Evolutionary conservation across 2,113 vertebrate species (phyloP).

Genomic region (Cacatua alba): DNA sequence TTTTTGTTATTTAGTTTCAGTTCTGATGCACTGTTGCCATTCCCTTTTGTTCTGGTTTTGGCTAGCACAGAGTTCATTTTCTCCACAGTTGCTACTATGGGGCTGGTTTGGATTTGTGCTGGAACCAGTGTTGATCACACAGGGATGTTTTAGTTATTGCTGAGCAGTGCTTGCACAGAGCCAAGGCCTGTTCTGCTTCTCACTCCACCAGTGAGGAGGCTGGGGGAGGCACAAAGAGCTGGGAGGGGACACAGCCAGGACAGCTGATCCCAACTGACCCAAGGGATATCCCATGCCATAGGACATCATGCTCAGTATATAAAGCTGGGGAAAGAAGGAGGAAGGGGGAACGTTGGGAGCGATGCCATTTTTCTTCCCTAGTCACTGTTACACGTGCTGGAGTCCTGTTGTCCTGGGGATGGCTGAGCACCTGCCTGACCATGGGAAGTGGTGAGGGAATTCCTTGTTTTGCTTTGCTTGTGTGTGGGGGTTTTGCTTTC

Average conservation of each 20-base stretch:
- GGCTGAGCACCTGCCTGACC: not conserved
- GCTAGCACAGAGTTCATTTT: not conserved
- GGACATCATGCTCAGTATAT: not conserved
- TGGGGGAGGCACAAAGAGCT: not conserved
- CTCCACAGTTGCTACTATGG: not conserved
- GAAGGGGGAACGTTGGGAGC: not conserved
- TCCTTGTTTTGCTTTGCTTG: not conserved
- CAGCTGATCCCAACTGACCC: not conserved
- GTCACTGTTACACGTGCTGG: not conserved
- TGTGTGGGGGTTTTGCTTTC: not conserved
- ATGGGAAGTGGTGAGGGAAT: not conserved
- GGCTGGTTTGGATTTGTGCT: not conserved
- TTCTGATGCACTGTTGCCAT: not conserved
- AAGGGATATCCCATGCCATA: not conserved
- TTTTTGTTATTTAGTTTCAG: not conserved
- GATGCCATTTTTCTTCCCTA: not conserved
- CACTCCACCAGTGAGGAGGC: not conserved
- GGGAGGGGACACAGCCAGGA: not conserved
- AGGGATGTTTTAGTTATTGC: not conserved
- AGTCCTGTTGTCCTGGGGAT: not conserved
- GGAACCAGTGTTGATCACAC: not conserved
- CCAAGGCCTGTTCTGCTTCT: not conserved
- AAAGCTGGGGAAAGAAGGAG: not conserved
- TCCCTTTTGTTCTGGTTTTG: not conserved
- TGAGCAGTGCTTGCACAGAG: not conserved